These are phyloP conservation scores for Bujurquina vittata DNA, from an alignment of 2,113 vertebrate genomes.

Conservation along the genomic window DNA sequence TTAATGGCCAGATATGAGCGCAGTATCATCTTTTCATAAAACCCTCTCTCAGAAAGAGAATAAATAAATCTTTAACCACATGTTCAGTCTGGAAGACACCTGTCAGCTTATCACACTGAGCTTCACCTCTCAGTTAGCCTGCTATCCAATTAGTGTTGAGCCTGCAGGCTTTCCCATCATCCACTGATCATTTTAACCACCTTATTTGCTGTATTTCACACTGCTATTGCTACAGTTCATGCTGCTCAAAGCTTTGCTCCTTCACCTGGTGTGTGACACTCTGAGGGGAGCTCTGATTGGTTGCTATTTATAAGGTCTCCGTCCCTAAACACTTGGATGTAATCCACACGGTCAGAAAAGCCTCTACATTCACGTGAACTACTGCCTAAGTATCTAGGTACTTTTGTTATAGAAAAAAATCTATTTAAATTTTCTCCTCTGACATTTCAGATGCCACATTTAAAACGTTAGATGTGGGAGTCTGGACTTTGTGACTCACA, in stretches of 20 bases:
- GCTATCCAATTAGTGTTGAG: background rate
- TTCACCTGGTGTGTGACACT: background rate
- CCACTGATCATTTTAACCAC: background rate
- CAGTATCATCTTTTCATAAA: background rate
- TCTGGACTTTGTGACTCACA: background rate
- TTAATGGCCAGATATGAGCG: background rate
- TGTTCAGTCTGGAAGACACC: background rate
- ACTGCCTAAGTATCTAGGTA: background rate
- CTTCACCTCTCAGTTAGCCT: background rate
- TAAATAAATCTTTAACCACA: background rate
- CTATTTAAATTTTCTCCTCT: background rate
- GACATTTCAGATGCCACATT: background rate
- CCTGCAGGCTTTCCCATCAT: background rate
- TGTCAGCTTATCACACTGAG: background rate
- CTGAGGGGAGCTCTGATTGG: background rate
- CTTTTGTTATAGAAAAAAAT: background rate
- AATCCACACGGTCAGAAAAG: background rate
- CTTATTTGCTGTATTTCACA: background rate
- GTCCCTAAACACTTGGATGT: background rate
- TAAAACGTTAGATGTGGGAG: background rate
- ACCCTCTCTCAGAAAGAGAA: too few species aligned
- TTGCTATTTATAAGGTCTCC: background rate
- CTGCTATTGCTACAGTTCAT: background rate
- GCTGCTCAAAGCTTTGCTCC: background rate
- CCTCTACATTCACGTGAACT: background rate